Percentiles rank a stretch among this genome's conserved stretches.
Conservation (phyloP, 2,113 vertebrate species). For the Petromus typicus region DNA sequence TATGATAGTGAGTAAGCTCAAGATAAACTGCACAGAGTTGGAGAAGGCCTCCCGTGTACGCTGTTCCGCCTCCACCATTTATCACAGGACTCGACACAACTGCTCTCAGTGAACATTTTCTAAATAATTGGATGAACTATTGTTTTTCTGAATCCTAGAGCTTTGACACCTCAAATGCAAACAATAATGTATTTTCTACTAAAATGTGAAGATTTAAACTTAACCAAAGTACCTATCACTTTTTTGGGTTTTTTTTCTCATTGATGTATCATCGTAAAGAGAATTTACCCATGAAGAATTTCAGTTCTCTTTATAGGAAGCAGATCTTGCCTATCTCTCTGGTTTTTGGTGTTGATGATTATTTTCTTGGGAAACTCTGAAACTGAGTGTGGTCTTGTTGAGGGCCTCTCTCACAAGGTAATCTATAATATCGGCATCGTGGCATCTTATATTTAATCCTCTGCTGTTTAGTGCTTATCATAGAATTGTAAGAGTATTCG, state of each 20-base stretch:
- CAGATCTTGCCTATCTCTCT: not conserved
- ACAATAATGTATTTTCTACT: constrained; percentile 43
- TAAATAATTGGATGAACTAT: constrained; percentile 9
- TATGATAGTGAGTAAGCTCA: not conserved
- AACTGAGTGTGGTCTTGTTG: not conserved
- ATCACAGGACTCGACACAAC: constrained; percentile 1
- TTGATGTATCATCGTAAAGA: constrained; percentile 40
- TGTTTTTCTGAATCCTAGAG: constrained; percentile 11
- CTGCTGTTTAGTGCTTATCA: not conserved
- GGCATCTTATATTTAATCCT: not conserved
- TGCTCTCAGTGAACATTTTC: constrained; percentile 51
- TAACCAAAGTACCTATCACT: not conserved
- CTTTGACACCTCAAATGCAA: not conserved
- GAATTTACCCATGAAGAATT: not conserved
- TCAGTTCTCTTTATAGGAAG: not conserved
- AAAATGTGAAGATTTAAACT: constrained; percentile 49
- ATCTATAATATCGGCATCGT: not conserved
- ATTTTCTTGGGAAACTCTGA: constrained; percentile 30
- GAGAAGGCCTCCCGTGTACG: not conserved
- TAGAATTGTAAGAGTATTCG: not conserved
- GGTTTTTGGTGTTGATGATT: not conserved
- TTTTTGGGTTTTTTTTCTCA: constrained; percentile 51
- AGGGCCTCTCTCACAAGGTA: not conserved
- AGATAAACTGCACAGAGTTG: not conserved
- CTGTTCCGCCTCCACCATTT: constrained; percentile 11